Base-by-base conservation (phyloP, 2,888 invertebrate genomes). In the Abrostola tripartita region DNA sequence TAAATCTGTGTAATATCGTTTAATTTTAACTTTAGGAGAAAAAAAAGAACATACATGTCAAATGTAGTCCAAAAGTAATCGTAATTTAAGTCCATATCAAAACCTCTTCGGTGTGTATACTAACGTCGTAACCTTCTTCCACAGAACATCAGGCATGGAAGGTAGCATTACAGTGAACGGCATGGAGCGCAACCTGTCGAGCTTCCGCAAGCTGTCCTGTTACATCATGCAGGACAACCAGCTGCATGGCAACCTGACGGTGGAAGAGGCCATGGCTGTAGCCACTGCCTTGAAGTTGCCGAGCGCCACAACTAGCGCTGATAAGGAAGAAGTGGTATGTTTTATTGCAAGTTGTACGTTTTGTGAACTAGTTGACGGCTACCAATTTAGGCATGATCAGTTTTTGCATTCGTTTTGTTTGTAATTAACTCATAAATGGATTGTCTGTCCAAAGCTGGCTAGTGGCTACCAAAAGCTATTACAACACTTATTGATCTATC, bases 161-260 rank as follows among this genome's bases (percentile, higher is more conserved):
- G 98, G 98, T 58, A 97, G 97, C 82, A 97, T 98, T 78, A 97
- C 97, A 68, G 97, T 98, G 95, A 98, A 98, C 87, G 97, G 97
- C 7, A 96, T 96, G 86, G 98, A 97, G 90, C 95, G 98, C 73
- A 97, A 98, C 90, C 91, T 98, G 73, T 97, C 97, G 78, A 96
- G 96, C 81, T 99, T 99, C 95, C 96, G 98, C 66, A 99, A 99
- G 93, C 95, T 98, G 77, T 98, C 98, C 0, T 98, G 98, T 84
- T 99, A 99, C 93, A 99, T 99, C 89, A 98, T 99, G 98, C 99
- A 99, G 90, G 98, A 98, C 87, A 98, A 98, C 92, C 98, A 98
- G 90, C 95, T 99, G 51, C 97, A 99, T 84, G 97, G 97, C 0
- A 98, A 99, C 94, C 95, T 99, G 75, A 98, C 98, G 0, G 99